These are phyloP conservation scores for Bombyx mori DNA, from an alignment of 1,140 invertebrate species.

Conservation along the genomic window ASM3026992v2 NC_085127.1:1976001-1976500, in stretches of 20 bases:
- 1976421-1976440: conserved; percentile 40
- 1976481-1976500: conserved; percentile 13
- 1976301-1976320: conserved; percentile 26
- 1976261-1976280: no score
- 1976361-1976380: conserved; percentile 35
- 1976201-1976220: no score
- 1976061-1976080: conserved; percentile 28
- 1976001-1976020: conserved; percentile 65
- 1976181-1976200: no score
- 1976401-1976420: conserved; percentile 57
- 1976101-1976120: not conserved
- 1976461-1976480: conserved; percentile 48
- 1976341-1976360: conserved; percentile 54
- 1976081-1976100: conserved; percentile 20
- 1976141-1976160: no score
- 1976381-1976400: conserved; percentile 26
- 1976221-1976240: no score
- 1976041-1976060: conserved; percentile 57
- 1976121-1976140: not conserved
- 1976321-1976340: conserved; percentile 22
- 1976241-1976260: no score
- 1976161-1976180: no score
- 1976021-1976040: conserved; percentile 64
- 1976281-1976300: not conserved
- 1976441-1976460: conserved; percentile 48